Base-by-base conservation (phyloP, 2,113 vertebrate species). In the Campylomormyrus tamandua region DNA sequence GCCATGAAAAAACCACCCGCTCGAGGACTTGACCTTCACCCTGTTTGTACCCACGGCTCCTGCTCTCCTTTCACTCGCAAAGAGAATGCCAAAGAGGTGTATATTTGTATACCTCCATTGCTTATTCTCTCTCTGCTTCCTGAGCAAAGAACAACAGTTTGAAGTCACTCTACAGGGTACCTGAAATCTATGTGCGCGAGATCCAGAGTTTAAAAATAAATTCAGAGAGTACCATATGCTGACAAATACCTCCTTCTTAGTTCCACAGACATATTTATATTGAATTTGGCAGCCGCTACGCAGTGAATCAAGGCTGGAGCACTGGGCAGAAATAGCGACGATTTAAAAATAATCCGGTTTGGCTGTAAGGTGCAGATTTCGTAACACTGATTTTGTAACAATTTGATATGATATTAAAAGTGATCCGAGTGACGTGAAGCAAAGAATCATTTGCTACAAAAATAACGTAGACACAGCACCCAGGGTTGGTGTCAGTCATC, bases 1-100 rank as follows among this genome's bases (percentile, higher is more conserved):
- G 85, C 90, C 94, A 95, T 95, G 93, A 95, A 95, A 95, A 93
- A 62, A 91, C 83, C 93, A 92, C 92, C 90, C 48, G 74, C 70
- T 90, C 86, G 21, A 31, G 24, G 50, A 89, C 21, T 52, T 83
- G 89, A 89, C 89, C 89, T 89, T 89, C 50, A 49, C 52, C 74
- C 21, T 24, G 53, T 88, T 88, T 88, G 58, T 48, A 13, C 15
- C 42, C 11, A 24, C 15, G 87, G 58, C 24, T 19, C 70, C 88
- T 31, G 66, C 88, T 39, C 6, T 53, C 48, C n/a, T 80, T 84
- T 42, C 50, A 13, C 31, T 83, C 31, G 21, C 77, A 89, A 89
- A 89, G 89, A 83, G 89, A 89, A 89, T 83, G 77, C 21, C 15
- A 15, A 13, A 89, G 77, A 42, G 39, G 77, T 45, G 24, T 8